Evolutionary conservation across 2,113 vertebrate genomes (phyloP), one percentile per base, ranked within the genome.

Genomic region (Brachyhypopomus occidentalis): DNA sequence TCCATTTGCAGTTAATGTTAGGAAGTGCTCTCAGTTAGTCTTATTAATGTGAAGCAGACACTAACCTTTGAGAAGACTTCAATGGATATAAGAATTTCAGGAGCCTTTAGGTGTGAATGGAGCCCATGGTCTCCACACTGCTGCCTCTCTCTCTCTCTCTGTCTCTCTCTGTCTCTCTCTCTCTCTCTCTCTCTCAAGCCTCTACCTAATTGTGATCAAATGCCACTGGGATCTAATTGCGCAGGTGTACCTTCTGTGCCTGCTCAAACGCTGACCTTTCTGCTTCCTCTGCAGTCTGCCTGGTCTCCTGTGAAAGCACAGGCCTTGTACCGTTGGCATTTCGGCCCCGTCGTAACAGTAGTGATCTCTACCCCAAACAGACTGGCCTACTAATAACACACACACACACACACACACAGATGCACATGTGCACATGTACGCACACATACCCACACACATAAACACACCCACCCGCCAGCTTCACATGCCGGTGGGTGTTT

Each of bases 221-320:
- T 75, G 30, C 84, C 72, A 72, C 56, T 2, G 73, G 73, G 74
- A 81, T 75, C 66, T 84, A 60, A 77, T 36, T 27, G 36, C n/a
- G 22, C 11, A 64, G 60, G 77, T 79, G 52, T 71, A 66, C 69
- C 55, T 36, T 48, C 16, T 7, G 38, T 56, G 56, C 60, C 36
- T 34, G 78, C 70, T 85, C 80, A 76, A 80, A 73, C 79, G 16
- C 4, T 67, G 72, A 72, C 72, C 79, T 84, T 81, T 88, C 41
- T 48, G 59, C 79, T 74, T 72, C 48, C 19, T 16, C 12, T 45
- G 55, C 34, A 63, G 59, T 38, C 5, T 71, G 82, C 41, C 48
- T 71, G 36, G 75, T 55, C 85, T 36, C 30, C 30, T 30, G 30
- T 52, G 52, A 72, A 75, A 56, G 58, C 84, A 83, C 55, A 34